phyloP scores from a whole-genome alignment of 2,797 vertebrate genomes.

The Antrozous pallidus region DNA sequence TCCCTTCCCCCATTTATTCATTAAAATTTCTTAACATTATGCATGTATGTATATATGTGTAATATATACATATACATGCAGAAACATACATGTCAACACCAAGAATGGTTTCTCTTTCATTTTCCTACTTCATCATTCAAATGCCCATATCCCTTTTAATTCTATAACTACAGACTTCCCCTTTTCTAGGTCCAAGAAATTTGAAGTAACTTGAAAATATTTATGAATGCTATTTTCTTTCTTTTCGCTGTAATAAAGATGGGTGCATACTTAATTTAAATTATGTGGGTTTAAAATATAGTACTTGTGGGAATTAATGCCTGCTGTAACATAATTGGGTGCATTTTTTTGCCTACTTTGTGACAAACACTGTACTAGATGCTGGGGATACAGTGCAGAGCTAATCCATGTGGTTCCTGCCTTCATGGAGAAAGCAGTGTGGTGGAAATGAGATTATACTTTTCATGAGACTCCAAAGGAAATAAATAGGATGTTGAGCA shows the following conservation, averaged over 20 bases:
- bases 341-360: background rate
- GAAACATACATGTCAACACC: background rate
- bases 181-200: background rate
- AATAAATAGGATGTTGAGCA: background rate
- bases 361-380: fast-evolving
- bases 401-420: background rate
- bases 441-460: background rate
- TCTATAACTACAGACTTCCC: background rate
- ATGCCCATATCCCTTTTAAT: background rate
- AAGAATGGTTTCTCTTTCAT: background rate
- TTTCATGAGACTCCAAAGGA: background rate
- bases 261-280: background rate
- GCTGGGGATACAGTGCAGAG: background rate
- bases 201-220: background rate
- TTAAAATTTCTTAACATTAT: background rate
- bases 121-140: background rate
- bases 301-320: background rate
- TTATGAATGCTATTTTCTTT: background rate
- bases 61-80: fast-evolving
- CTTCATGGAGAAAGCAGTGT: background rate
- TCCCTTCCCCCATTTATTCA: background rate
- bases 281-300: background rate
- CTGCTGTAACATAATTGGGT: background rate
- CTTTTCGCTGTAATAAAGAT: background rate
- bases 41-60: background rate